A percentile compares a stretch with the other conserved stretches of the same genome.
These are phyloP conservation scores for Steinernema feltiae DNA, from an alignment of 1,140 invertebrate species.

Conservation along the genomic window DNA sequence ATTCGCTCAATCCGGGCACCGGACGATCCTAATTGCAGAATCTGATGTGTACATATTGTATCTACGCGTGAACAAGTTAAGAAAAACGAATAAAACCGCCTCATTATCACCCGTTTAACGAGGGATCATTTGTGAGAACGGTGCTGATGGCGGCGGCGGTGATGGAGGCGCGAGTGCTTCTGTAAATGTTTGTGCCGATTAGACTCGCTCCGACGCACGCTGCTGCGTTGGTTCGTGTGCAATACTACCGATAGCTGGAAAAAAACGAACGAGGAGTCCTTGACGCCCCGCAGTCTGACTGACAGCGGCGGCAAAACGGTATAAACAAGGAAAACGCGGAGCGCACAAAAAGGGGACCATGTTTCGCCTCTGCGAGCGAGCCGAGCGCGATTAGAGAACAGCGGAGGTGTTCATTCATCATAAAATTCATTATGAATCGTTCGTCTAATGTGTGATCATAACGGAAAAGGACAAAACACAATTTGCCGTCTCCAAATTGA, in stretches of 20 bases:
- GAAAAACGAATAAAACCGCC: background rate
- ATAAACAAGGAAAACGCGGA: background rate
- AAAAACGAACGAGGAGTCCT: background rate
- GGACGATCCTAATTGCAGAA: slow-evolving; percentile 26
- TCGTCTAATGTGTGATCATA: background rate
- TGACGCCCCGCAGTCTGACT: slow-evolving; percentile 12
- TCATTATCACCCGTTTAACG: slow-evolving; percentile 13
- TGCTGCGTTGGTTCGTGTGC: background rate
- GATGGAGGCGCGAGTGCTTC: background rate
- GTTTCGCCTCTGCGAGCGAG: no score
- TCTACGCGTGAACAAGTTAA: background rate
- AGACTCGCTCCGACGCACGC: background rate
- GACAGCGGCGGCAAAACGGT: background rate
- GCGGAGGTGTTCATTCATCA: background rate
- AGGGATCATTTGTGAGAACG: background rate
- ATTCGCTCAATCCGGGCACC: slow-evolving; percentile 39
- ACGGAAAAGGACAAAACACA: background rate
- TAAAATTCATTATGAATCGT: background rate
- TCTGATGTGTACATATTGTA: no score
- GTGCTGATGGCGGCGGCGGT: no score
- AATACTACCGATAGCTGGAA: background rate
- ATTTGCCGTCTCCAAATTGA: no score
- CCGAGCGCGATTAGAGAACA: no score
- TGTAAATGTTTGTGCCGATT: slow-evolving; percentile 11
- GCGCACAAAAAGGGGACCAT: background rate